A percentile compares a stretch with the other conserved stretches of the same genome.
Conservation (phyloP, 2,113 vertebrate genomes). For the Phrynosoma blainvillii region DNA sequence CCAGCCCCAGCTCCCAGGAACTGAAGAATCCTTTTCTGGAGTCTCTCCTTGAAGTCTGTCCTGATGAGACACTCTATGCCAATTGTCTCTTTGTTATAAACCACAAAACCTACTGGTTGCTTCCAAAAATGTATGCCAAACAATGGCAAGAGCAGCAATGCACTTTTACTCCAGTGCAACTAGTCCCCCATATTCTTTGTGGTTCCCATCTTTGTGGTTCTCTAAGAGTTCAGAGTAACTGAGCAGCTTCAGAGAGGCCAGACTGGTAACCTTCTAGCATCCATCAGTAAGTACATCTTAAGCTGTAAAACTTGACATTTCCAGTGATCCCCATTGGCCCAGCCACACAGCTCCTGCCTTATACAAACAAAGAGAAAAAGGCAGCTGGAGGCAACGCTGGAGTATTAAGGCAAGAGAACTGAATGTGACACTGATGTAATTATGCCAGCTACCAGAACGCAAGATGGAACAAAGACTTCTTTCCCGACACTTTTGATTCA, state of each 20-base stretch:
- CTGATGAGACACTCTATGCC: too few relatives aligned
- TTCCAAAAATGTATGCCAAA: slow-evolving; percentile 6
- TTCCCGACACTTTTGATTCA: not conserved
- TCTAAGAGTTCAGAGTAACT: not conserved
- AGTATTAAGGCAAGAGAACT: not conserved
- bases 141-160: rapidly evolving
- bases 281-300: not conserved
- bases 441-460: not conserved
- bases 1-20: not conserved
- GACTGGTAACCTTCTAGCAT: not conserved
- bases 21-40: slow-evolving; percentile 14
- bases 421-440: not conserved
- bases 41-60: not conserved
- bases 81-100: too few relatives aligned
- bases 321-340: rapidly evolving
- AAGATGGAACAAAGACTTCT: not conserved
- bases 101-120: rapidly evolving
- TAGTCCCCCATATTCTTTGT: not conserved
- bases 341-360: rapidly evolving
- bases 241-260: not conserved
- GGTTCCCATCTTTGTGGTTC: too few relatives aligned
- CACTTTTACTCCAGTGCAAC: not conserved
- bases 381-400: too few relatives aligned
- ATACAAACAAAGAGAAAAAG: rapidly evolving
- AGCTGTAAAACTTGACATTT: too few relatives aligned